phyloP scores from a whole-genome alignment of 2,888 invertebrate species.

The Melipona beecheii region DNA sequence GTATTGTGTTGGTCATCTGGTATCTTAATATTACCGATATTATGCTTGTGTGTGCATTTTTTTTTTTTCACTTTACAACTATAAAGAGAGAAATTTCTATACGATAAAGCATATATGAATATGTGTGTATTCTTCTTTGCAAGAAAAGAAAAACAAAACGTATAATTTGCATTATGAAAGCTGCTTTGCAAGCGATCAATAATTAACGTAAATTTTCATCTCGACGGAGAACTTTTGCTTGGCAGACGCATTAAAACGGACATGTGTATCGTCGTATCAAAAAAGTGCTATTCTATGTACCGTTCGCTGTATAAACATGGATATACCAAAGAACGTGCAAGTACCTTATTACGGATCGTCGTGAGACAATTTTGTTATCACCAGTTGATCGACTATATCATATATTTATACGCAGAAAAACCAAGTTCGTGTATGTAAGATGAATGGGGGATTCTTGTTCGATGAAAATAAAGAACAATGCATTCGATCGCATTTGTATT shows the following conservation, averaged over 20 bases:
- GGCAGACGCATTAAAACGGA: neutral
- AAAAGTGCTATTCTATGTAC: slow-evolving; percentile 40
- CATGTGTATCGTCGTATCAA: slow-evolving; percentile 24
- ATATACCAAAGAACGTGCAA: slow-evolving; percentile 64
- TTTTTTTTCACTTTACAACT: neutral
- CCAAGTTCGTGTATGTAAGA: slow-evolving; percentile 28
- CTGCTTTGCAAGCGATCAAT: neutral
- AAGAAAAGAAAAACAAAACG: neutral
- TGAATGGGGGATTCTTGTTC: slow-evolving; percentile 29
- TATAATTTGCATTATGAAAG: neutral
- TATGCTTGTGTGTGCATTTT: slow-evolving; percentile 15
- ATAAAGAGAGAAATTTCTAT: neutral
- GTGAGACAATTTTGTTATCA: slow-evolving; percentile 52
- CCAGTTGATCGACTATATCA: slow-evolving; percentile 31
- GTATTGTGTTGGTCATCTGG: slow-evolving; percentile 10
- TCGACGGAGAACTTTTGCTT: slow-evolving; percentile 17
- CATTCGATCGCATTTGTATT: slow-evolving; percentile 34
- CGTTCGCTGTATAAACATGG: slow-evolving; percentile 38
- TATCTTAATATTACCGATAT: slow-evolving; percentile 20
- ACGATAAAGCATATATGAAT: slow-evolving; percentile 6
- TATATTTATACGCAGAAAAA: slow-evolving; percentile 57
- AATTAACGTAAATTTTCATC: neutral
- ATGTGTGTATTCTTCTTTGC: neutral
- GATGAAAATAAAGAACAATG: slow-evolving; percentile 53
- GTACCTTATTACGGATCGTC: slow-evolving; percentile 45